Conservation (phyloP, 2,113 vertebrate genomes). For the Protobothrops flavoviridis region DNA sequence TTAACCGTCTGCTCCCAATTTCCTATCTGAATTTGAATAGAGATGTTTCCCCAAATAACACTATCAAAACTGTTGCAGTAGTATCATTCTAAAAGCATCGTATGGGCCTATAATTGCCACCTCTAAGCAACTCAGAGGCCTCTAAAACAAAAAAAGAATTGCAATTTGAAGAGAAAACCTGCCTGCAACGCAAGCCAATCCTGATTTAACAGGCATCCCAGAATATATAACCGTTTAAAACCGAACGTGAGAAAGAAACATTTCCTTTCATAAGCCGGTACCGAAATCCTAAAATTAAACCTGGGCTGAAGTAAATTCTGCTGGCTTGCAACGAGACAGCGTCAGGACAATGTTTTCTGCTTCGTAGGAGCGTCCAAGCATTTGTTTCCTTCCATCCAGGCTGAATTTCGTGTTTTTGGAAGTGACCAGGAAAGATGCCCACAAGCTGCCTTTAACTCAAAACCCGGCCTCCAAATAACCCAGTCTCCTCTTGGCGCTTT, state of each 20-base stretch:
- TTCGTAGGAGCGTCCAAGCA: accelerated
- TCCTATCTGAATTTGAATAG: not conserved
- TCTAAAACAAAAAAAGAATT: not conserved
- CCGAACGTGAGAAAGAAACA: not conserved
- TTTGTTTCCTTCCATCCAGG: not conserved
- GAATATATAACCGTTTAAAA: not conserved
- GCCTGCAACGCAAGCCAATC: not conserved
- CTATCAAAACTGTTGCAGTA: not conserved
- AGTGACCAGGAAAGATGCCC: slow-evolving; percentile 25
- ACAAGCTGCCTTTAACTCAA: not conserved
- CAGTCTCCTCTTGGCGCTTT: not conserved
- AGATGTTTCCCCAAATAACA: not conserved
- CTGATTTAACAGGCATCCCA: not conserved
- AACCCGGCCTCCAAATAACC: not conserved
- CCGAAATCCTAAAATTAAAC: not conserved
- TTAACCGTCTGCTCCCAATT: not conserved
- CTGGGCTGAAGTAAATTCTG: not conserved
- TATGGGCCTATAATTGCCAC: not conserved
- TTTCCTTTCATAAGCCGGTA: not conserved
- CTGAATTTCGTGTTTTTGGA: slow-evolving; percentile 7
- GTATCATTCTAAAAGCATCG: not conserved
- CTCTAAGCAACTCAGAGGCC: not conserved
- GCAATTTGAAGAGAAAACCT: not conserved
- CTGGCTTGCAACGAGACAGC: slow-evolving; percentile 35
- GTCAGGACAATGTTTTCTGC: not conserved